Evolutionary conservation across 2,113 vertebrate species (phyloP).

Genomic region (Cyrtonyx montezumae): DNA sequence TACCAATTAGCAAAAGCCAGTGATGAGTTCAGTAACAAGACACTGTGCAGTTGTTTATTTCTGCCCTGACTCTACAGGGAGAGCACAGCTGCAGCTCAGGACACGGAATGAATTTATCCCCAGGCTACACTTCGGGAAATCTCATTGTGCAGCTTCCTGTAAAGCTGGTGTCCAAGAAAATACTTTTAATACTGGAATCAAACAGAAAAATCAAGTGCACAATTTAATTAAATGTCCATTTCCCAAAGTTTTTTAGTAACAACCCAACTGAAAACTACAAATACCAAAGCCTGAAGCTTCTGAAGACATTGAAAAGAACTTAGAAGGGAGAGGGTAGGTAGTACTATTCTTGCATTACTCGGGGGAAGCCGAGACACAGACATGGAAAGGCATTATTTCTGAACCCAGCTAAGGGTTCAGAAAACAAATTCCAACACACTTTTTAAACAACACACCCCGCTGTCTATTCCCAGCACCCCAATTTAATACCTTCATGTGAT

Average conservation of each 20-base stretch:
- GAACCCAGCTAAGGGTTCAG: neutral
- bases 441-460: neutral
- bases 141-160: neutral
- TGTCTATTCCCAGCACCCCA: neutral
- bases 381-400: neutral
- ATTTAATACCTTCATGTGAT: fast-evolving
- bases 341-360: neutral
- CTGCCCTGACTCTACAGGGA: neutral
- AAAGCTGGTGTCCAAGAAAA: neutral
- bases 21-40: neutral
- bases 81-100: constrained; percentile 25
- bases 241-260: neutral
- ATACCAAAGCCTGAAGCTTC: neutral
- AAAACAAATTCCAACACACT: neutral
- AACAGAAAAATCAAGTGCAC: neutral
- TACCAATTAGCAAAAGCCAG: neutral
- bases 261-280: neutral
- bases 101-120: constrained; percentile 27
- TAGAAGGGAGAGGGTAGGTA: neutral
- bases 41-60: neutral
- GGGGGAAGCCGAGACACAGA: neutral
- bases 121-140: constrained; percentile 14
- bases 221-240: neutral
- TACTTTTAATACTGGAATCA: neutral
- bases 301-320: neutral